These are phyloP conservation scores for Dicrostonyx torquatus DNA, from an alignment of 2,797 vertebrate genomes.

Conservation along the genomic window DNA sequence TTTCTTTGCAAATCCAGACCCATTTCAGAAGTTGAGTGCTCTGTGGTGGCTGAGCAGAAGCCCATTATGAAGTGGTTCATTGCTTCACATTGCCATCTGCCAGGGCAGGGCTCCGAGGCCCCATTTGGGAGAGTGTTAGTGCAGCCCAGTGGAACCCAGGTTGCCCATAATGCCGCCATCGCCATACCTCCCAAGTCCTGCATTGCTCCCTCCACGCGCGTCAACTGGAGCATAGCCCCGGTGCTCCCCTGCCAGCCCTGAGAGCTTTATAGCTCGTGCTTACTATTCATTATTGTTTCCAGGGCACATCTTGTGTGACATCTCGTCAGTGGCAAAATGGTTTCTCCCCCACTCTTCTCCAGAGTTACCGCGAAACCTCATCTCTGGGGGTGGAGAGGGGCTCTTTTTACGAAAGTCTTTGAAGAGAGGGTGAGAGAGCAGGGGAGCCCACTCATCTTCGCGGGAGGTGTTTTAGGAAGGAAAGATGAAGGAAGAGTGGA, in stretches of 20 bases:
- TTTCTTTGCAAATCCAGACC: conserved; percentile 59
- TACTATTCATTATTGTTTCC: conserved; percentile 69
- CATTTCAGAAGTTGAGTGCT: conserved; percentile 18
- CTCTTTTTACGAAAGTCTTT: not conserved
- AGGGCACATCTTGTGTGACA: conserved; percentile 37
- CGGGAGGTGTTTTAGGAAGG: not conserved
- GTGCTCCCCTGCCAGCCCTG: not conserved
- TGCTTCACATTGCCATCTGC: not conserved
- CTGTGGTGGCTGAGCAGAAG: conserved; percentile 18
- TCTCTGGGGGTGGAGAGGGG: not conserved
- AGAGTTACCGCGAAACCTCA: not conserved
- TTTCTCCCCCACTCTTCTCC: not conserved
- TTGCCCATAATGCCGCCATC: not conserved
- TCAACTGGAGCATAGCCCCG: rapidly evolving
- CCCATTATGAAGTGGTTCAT: conserved; percentile 47
- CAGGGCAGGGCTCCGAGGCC: conserved; percentile 21
- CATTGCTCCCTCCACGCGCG: not conserved
- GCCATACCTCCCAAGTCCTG: not conserved
- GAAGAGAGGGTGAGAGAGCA: not conserved
- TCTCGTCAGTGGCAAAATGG: conserved; percentile 32
- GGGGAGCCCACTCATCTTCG: not conserved
- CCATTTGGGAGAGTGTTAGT: conserved; percentile 24
- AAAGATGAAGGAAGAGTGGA: not conserved
- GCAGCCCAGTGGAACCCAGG: not conserved
- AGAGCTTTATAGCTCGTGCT: conserved; percentile 57